A percentile compares a stretch with the other conserved stretches of the same genome.
Evolutionary conservation across 2,888 invertebrate species (phyloP).

Genomic region (Phania funesta): DNA sequence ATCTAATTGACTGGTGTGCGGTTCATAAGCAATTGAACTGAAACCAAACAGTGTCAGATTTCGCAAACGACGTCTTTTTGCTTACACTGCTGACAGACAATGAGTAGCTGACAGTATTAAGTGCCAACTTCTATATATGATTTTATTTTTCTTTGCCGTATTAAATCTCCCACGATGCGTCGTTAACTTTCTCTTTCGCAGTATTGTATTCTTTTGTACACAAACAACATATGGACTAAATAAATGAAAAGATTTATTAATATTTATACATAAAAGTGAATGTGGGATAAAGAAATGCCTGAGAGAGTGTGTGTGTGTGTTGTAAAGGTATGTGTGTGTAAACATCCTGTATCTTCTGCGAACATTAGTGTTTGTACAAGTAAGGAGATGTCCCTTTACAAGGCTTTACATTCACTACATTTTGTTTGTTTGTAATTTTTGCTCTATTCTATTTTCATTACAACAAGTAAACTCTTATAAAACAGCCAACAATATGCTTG

Average conservation of each 20-base stretch:
- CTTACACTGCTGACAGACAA: slow-evolving; percentile 43
- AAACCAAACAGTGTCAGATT: not conserved
- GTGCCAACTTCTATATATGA: slow-evolving; percentile 47
- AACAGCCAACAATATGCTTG: not conserved
- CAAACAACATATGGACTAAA: slow-evolving; percentile 36
- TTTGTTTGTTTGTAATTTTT: slow-evolving; percentile 12
- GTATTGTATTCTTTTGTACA: not conserved
- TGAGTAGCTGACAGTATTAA: slow-evolving; percentile 45
- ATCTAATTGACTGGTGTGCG: not conserved
- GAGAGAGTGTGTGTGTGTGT: not conserved
- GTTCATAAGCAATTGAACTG: not conserved
- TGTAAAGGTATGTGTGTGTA: slow-evolving; percentile 14
- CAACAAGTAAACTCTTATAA: not conserved
- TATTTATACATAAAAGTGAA: not conserved
- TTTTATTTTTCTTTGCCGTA: not conserved
- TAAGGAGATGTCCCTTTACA: slow-evolving; percentile 38
- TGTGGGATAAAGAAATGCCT: not conserved
- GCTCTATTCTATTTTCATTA: not conserved
- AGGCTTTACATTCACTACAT: slow-evolving; percentile 21
- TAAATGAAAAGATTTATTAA: slow-evolving; percentile 25
- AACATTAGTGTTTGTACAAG: slow-evolving; percentile 47
- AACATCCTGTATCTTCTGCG: slow-evolving; percentile 65
- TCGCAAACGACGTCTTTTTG: not conserved
- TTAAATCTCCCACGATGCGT: not conserved
- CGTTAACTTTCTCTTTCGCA: not conserved